These are phyloP conservation scores for Enteromius paludinosus DNA, from an alignment of 2,797 vertebrate genomes.

Conservation along the genomic window DNA sequence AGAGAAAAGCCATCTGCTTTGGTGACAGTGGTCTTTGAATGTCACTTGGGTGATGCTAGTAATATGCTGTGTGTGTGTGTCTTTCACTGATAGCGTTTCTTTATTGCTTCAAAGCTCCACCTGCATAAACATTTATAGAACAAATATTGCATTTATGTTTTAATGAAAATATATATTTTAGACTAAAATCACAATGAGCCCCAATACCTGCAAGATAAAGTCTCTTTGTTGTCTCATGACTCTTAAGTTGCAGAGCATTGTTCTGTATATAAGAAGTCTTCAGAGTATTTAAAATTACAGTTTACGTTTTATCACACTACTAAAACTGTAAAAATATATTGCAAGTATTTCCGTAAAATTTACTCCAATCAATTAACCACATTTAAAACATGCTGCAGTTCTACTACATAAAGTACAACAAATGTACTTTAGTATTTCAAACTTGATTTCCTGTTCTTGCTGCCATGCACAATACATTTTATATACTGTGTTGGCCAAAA, in stretches of 20 bases:
- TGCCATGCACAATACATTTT: not conserved
- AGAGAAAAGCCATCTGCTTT: constrained; percentile 70
- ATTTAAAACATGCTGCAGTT: not conserved
- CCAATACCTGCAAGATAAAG: not conserved
- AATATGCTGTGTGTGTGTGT: constrained; percentile 60
- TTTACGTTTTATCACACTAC: too few species aligned
- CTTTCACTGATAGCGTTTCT: not conserved
- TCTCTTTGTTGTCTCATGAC: not conserved
- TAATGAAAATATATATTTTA: not conserved
- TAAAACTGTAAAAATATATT: too few species aligned
- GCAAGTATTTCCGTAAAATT: too few species aligned
- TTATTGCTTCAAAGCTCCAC: constrained; percentile 5
- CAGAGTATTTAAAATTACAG: too few species aligned
- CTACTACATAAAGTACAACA: not conserved
- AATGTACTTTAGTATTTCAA: not conserved
- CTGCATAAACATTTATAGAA: not conserved
- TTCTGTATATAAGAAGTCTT: too few species aligned
- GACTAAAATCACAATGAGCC: not conserved
- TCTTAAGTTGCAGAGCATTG: not conserved
- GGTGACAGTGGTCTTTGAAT: constrained; percentile 64
- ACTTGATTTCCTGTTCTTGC: not conserved
- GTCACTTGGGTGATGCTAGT: constrained; percentile 68
- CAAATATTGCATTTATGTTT: not conserved
- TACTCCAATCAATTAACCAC: not conserved
- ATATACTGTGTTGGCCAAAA: too few species aligned